A percentile compares a stretch with the other conserved stretches of the same genome.
These are phyloP conservation scores for Cepaea hortensis DNA, from an alignment of 2,888 invertebrate species.

Conservation along the genomic window DNA sequence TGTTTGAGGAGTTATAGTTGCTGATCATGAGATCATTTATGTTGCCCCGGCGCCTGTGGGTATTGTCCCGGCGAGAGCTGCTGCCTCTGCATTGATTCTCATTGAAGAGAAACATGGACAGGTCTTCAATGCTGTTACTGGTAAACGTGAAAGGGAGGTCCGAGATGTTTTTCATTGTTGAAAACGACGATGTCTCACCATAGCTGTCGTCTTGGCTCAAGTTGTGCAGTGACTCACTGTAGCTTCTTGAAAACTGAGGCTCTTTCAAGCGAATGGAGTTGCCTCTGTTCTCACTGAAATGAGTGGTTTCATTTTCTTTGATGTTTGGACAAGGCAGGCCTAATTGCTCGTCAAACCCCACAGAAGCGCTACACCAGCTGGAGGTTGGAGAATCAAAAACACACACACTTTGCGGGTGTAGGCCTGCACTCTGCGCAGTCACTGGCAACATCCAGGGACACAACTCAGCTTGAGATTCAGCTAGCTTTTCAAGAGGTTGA, in stretches of 20 bases:
- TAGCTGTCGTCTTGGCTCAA: not conserved
- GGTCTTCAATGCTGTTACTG: not conserved
- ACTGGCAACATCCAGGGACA: no score
- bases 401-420: not conserved
- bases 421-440: not conserved
- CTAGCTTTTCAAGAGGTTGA: not conserved
- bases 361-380: slow-evolving; percentile 12
- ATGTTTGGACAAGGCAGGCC: not conserved
- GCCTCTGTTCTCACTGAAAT: not conserved
- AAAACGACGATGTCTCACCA: slow-evolving; percentile 2
- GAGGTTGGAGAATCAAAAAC: slow-evolving; percentile 9
- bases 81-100: not conserved
- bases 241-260: not conserved
- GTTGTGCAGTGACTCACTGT: not conserved
- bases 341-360: not conserved
- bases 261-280: not conserved
- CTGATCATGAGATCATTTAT: not conserved
- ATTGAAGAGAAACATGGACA: not conserved
- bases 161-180: slow-evolving; percentile 38
- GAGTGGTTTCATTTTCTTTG: not conserved
- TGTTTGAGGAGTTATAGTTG: slow-evolving; percentile 29
- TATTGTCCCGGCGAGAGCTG: not conserved
- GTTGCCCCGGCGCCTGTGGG: not conserved
- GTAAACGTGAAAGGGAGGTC: slow-evolving; percentile 25
- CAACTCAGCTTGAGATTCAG: not conserved